Percentiles rank a stretch among this genome's conserved stretches.
These are phyloP conservation scores for Drosophila hamatofila DNA, from an alignment of 2,888 invertebrate genomes.

Conservation along the genomic window DNA sequence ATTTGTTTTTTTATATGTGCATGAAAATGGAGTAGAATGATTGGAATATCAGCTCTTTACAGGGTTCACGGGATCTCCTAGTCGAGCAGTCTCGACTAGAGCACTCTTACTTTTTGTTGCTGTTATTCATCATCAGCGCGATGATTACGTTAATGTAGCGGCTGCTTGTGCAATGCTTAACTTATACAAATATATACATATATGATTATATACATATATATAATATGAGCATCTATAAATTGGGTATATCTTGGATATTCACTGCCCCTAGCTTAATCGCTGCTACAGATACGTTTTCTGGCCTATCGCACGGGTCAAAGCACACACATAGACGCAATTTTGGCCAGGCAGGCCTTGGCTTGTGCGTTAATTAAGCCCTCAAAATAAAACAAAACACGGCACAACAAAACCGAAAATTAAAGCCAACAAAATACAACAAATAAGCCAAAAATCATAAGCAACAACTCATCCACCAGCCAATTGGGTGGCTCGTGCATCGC, in stretches of 20 bases:
- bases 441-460: conserved; percentile 15
- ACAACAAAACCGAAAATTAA: conserved; percentile 12
- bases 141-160: conserved; percentile 23
- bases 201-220: background rate
- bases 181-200: background rate
- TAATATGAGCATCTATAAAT: background rate
- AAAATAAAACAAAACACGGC: background rate
- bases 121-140: conserved; percentile 27
- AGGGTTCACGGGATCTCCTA: too few relatives aligned
- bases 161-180: conserved; percentile 56
- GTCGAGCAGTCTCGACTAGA: too few relatives aligned
- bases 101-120: too few relatives aligned
- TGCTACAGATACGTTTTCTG: conserved; percentile 37
- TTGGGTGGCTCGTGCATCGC: conserved; percentile 21
- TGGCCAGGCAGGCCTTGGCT: conserved; percentile 39
- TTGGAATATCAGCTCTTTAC: too few relatives aligned
- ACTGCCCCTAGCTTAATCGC: conserved; percentile 6
- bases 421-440: conserved; percentile 7
- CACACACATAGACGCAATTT: conserved; percentile 28
- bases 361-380: conserved; percentile 46
- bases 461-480: conserved; percentile 28
- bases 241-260: too few relatives aligned
- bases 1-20: too few relatives aligned
- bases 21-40: too few relatives aligned
- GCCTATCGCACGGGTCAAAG: conserved; percentile 33